Percentiles rank a stretch among this genome's conserved stretches.
Conservation (phyloP, 2,113 vertebrate genomes). For the Athene noctua region DNA sequence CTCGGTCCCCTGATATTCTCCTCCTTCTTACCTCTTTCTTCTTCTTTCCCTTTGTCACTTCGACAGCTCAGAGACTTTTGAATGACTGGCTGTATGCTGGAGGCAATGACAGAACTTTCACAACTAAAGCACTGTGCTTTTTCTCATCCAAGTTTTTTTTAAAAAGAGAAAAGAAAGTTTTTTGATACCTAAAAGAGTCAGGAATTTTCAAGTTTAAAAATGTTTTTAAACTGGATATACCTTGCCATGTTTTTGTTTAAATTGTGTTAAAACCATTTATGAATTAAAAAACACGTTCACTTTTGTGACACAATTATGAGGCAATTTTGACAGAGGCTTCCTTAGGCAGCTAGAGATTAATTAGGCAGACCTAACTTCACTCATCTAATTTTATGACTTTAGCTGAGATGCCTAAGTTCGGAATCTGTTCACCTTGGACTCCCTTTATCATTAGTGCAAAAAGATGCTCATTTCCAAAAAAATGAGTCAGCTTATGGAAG, state of each 20-base stretch:
- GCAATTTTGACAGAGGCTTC: not conserved
- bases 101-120: not conserved
- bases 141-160: not conserved
- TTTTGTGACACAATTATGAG: not conserved
- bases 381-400: not conserved
- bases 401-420: not conserved
- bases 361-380: not conserved
- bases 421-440: not conserved
- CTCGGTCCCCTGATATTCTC: not conserved
- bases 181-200: not conserved
- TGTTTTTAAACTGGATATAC: not conserved
- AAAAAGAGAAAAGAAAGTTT: not conserved
- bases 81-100: not conserved
- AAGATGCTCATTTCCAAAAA: not conserved
- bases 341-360: not conserved
- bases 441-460: not conserved
- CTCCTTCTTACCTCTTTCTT: not conserved
- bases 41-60: not conserved
- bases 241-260: not conserved
- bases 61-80: constrained; percentile 1
- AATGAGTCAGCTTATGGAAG: not conserved
- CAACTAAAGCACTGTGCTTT: not conserved
- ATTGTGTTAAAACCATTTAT: not conserved
- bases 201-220: not conserved
- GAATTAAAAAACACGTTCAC: not conserved